phyloP scores from a whole-genome alignment of 2,888 invertebrate genomes.

The Eugnorisma glareosa region DNA sequence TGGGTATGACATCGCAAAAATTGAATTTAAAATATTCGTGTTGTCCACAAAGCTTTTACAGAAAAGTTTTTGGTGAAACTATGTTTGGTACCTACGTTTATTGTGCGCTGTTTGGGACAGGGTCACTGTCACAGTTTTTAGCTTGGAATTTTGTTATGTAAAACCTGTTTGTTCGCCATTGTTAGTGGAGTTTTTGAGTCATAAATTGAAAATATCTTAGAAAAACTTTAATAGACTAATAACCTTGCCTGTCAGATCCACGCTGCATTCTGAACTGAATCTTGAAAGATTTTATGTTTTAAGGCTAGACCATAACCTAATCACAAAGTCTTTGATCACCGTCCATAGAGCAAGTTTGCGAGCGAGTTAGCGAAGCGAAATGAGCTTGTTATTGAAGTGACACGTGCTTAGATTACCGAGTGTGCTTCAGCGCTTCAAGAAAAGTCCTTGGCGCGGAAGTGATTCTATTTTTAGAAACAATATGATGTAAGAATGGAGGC shows the following conservation, averaged over 20 bases:
- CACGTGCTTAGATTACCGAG: constrained; percentile 59
- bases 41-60: neutral
- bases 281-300: neutral
- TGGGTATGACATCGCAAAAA: constrained; percentile 25
- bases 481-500: constrained; percentile 32
- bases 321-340: constrained; percentile 29
- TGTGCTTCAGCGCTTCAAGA: constrained; percentile 31
- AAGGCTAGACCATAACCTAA: constrained; percentile 19
- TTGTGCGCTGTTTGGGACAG: neutral
- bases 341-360: constrained; percentile 17
- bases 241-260: neutral
- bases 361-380: constrained; percentile 39
- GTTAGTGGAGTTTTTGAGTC: neutral
- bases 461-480: constrained; percentile 41
- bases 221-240: neutral
- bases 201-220: neutral
- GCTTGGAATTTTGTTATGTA: neutral
- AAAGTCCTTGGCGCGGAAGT: constrained; percentile 52
- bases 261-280: neutral
- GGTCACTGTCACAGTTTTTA: neutral
- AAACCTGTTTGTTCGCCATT: neutral
- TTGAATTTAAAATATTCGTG: constrained; percentile 21
- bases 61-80: constrained; percentile 18
- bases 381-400: constrained; percentile 53
- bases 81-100: constrained; percentile 13